phyloP scores from a whole-genome alignment of 2,888 invertebrate genomes.

The Drosophila vallismaia region DNA sequence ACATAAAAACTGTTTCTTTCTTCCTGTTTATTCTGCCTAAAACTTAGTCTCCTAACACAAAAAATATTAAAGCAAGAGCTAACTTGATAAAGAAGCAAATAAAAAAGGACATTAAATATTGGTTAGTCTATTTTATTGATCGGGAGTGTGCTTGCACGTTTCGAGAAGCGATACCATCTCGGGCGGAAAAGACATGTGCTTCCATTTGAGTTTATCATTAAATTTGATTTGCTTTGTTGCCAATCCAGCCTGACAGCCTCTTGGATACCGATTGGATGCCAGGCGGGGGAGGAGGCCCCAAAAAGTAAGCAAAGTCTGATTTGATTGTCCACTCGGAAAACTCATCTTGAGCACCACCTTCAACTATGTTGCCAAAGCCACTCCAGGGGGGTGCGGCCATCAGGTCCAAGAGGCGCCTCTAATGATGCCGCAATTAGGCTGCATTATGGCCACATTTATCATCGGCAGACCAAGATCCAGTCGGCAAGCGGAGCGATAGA shows the following conservation, averaged over 20 bases:
- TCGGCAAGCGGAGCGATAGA: constrained; percentile 9
- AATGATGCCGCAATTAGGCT: constrained; percentile 69
- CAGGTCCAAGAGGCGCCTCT: constrained; percentile 49
- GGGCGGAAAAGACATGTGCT: constrained; percentile 66
- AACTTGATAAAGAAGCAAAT: too few species aligned
- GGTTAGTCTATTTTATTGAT: too few species aligned
- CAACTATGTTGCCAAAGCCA: too few species aligned
- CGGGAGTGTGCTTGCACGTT: background rate
- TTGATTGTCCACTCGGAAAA: constrained; percentile 27
- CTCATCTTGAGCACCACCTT: constrained; percentile 5
- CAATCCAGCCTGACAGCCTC: constrained; percentile 33
- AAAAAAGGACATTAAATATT: too few species aligned
- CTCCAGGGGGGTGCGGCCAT: constrained; percentile 33
- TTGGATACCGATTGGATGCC: constrained; percentile 6
- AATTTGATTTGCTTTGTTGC: constrained; percentile 71
- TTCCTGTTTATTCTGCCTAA: too few species aligned
- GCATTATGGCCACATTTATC: constrained; percentile 71
- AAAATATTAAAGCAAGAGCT: too few species aligned
- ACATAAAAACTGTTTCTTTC: too few species aligned
- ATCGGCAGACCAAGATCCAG: constrained; percentile 22
- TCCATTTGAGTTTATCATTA: constrained; percentile 72
- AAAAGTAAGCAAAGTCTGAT: constrained; percentile 54
- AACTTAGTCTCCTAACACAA: too few species aligned
- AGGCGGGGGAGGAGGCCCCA: background rate
- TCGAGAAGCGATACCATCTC: constrained; percentile 46